Conservation (phyloP, 2,113 vertebrate species). For the Antechinus stuartii region DNA sequence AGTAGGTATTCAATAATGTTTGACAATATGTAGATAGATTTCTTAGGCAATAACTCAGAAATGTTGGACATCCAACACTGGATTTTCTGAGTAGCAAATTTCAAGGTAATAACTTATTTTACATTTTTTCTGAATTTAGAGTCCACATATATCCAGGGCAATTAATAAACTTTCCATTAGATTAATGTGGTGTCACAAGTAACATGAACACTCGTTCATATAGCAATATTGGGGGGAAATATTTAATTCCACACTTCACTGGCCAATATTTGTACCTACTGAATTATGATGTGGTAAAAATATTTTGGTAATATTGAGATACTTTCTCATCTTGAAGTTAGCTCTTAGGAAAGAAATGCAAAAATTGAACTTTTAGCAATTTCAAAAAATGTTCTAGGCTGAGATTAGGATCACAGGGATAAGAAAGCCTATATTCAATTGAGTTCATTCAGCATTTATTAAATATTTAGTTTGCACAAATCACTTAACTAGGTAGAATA, state of each 20-base stretch:
- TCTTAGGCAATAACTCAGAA: not conserved
- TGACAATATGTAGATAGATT: not conserved
- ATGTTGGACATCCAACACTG: not conserved
- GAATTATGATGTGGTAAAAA: no score
- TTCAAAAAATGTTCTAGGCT: not conserved
- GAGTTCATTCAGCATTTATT: not conserved
- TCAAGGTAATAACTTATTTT: not conserved
- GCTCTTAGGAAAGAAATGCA: not conserved
- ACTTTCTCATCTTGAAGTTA: not conserved
- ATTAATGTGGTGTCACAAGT: no score
- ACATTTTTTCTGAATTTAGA: not conserved
- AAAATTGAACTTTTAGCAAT: not conserved
- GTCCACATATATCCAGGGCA: not conserved
- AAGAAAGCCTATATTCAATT: not conserved
- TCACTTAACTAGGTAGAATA: not conserved
- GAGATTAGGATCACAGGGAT: not conserved
- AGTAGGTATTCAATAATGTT: not conserved
- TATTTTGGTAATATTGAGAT: not conserved
- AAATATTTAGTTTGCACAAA: not conserved
- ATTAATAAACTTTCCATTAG: not conserved
- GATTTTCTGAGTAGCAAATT: not conserved
- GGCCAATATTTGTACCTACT: not conserved
- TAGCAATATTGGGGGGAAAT: not conserved
- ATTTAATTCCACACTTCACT: not conserved
- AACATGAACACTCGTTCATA: not conserved